Evolutionary conservation across 2,113 vertebrate species (phyloP).

Genomic region (Misgurnus anguillicaudatus): DNA sequence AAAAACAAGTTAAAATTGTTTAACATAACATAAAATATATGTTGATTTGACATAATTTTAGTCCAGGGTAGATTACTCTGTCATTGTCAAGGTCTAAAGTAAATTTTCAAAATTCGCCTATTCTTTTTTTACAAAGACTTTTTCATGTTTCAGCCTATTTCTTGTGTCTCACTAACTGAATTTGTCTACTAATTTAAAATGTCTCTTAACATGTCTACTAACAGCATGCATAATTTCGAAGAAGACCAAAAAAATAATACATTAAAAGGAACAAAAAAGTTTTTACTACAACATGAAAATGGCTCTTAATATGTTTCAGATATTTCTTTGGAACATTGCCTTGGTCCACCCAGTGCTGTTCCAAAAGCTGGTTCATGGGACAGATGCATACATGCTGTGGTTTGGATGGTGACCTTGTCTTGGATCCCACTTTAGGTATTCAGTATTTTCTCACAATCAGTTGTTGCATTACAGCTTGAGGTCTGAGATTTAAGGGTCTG

Average conservation of each 20-base stretch:
- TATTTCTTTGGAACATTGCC: slow-evolving; percentile 40
- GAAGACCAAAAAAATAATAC: too few species aligned
- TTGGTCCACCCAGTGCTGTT: slow-evolving; percentile 29
- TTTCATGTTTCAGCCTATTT: neutral
- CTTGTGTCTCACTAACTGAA: neutral
- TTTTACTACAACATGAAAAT: neutral
- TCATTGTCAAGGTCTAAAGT: neutral
- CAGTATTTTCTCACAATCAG: neutral
- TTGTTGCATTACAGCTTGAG: neutral
- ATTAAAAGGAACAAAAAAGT: too few species aligned
- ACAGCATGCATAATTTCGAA: too few species aligned
- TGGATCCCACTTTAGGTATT: neutral
- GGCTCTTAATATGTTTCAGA: neutral
- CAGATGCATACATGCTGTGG: neutral
- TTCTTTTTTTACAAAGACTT: neutral
- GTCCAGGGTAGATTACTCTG: neutral
- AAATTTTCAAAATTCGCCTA: neutral
- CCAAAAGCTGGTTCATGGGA: neutral
- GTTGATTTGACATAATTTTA: too few species aligned
- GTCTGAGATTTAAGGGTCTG: slow-evolving; percentile 23
- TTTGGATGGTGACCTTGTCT: slow-evolving; percentile 16
- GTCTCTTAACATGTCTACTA: too few species aligned
- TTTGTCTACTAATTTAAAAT: neutral
- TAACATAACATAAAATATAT: too few species aligned
- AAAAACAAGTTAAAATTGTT: too few species aligned